Evolutionary conservation across 2,888 invertebrate species (phyloP).

Genomic region (Polyploca ridens): DNA sequence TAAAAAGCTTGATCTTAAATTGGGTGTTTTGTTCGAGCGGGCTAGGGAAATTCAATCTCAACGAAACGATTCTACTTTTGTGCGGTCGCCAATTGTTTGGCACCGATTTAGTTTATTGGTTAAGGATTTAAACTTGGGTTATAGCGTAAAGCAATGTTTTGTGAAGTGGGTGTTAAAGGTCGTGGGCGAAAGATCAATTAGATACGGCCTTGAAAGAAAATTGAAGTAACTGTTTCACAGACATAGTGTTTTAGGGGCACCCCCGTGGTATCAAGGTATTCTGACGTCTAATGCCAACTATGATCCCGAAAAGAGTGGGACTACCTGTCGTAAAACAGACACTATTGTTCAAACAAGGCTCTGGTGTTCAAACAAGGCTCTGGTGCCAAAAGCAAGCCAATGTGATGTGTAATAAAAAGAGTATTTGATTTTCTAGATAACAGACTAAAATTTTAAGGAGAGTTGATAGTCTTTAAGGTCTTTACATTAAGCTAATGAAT

Average conservation of each 20-base stretch:
- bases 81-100: slow-evolving; percentile 23
- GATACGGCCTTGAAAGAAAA: neutral
- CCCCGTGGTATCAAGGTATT: no score
- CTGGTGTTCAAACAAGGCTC: no score
- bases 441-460: no score
- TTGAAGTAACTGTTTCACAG: neutral
- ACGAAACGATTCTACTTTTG: slow-evolving; percentile 34
- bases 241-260: no score
- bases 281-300: neutral
- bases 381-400: no score
- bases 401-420: no score
- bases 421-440: no score
- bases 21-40: slow-evolving; percentile 63
- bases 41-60: slow-evolving; percentile 49
- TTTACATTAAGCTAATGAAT: no score
- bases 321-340: no score
- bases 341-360: no score
- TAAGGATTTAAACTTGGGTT: slow-evolving; percentile 36
- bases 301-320: no score
- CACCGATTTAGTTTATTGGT: slow-evolving; percentile 38
- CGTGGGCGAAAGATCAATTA: neutral
- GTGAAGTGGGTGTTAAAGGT: neutral
- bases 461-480: no score
- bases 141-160: neutral
- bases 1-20: slow-evolving; percentile 63